Percentiles rank a stretch among this genome's conserved stretches.
phyloP scores from a whole-genome alignment of 2,797 vertebrate genomes.

The Anableps anableps region DNA sequence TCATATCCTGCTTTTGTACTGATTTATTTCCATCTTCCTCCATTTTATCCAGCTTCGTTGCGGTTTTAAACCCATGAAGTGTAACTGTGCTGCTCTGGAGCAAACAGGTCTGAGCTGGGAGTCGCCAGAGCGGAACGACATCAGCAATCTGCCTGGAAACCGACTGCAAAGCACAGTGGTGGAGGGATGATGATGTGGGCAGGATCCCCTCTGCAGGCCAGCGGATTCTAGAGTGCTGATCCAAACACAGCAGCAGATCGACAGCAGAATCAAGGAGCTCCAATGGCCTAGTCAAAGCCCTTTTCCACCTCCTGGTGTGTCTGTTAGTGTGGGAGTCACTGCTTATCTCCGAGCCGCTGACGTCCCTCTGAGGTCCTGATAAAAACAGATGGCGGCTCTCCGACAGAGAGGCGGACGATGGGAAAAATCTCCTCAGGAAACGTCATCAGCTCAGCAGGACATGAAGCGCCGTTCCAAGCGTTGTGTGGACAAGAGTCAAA shows the following conservation, averaged over 20 bases:
- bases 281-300: neutral
- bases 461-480: constrained; percentile 26
- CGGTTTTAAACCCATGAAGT: neutral
- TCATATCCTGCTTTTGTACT: too few species aligned
- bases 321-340: too few species aligned
- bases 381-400: constrained; percentile 43
- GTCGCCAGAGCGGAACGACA: neutral
- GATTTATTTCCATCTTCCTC: too few species aligned
- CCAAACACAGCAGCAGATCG: neutral
- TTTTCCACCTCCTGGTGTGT: neutral
- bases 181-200: neutral
- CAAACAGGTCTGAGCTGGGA: neutral
- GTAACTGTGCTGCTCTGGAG: neutral
- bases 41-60: neutral
- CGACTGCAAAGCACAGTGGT: neutral
- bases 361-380: constrained; percentile 33
- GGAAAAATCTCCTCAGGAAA: constrained; percentile 68
- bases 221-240: too few species aligned
- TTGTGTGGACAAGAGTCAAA: neutral
- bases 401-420: constrained; percentile 46
- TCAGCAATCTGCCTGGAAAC: neutral
- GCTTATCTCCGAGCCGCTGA: neutral
- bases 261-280: neutral
- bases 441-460: constrained; percentile 63
- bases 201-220: too few species aligned